Evolutionary conservation across 2,113 vertebrate genomes (phyloP).

Genomic region (Quiscalus mexicanus): DNA sequence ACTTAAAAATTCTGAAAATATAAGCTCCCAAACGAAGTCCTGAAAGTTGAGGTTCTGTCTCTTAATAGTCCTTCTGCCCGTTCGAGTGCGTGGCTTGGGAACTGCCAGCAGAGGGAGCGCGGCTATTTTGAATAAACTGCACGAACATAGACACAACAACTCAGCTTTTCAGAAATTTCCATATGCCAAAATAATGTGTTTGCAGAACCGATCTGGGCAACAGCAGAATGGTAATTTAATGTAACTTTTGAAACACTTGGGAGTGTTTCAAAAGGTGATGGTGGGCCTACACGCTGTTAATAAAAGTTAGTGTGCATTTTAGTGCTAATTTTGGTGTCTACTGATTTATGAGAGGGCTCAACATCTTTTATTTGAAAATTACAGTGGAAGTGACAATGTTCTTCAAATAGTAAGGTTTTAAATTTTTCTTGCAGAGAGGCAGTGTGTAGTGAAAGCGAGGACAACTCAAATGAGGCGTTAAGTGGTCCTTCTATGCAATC

Average conservation of each 20-base stretch:
- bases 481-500: slow-evolving; percentile 80
- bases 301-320: neutral
- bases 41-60: neutral
- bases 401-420: neutral
- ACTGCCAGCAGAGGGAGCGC: slow-evolving; percentile 27
- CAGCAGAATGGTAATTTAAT: neutral
- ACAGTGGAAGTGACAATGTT: neutral
- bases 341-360: neutral
- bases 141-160: fast-evolving
- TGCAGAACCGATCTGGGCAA: neutral
- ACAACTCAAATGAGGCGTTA: slow-evolving; percentile 72
- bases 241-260: neutral
- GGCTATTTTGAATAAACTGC: neutral
- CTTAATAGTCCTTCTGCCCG: fast-evolving
- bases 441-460: slow-evolving; percentile 56
- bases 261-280: neutral
- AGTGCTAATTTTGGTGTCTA: neutral
- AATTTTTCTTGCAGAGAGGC: slow-evolving; percentile 23
- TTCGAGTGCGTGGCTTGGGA: fast-evolving
- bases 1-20: neutral
- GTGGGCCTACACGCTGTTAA: neutral
- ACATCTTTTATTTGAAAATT: neutral
- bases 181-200: neutral
- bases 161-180: neutral
- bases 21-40: fast-evolving